Percentiles rank a stretch among this genome's conserved stretches.
Evolutionary conservation across 2,113 vertebrate genomes (phyloP).

Genomic region (Daubentonia madagascariensis): DNA sequence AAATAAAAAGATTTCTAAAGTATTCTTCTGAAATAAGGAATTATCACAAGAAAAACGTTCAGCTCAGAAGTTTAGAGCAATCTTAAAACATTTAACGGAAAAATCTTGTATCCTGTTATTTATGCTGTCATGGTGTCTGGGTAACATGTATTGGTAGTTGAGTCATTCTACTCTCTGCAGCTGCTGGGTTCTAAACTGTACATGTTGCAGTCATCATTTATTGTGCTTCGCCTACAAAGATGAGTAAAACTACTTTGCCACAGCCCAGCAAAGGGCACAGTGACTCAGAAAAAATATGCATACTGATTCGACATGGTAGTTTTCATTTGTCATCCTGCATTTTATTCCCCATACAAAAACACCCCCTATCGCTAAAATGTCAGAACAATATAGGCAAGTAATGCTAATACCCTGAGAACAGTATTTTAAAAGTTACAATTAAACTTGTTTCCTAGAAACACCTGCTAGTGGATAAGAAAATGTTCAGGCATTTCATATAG

Average conservation of each 20-base stretch:
- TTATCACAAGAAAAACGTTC: slow-evolving; percentile 46
- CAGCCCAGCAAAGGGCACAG: slow-evolving; percentile 68
- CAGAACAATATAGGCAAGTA: slow-evolving; percentile 72
- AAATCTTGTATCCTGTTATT: slow-evolving; percentile 58
- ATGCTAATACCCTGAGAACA: slow-evolving; percentile 49
- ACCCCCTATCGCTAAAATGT: slow-evolving; percentile 71
- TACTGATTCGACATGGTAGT: slow-evolving; percentile 62
- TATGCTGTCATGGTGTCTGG: slow-evolving; percentile 48
- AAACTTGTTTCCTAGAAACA: slow-evolving; percentile 33
- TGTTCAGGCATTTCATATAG: not conserved
- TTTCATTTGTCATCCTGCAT: slow-evolving; percentile 63
- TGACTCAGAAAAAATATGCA: slow-evolving; percentile 75
- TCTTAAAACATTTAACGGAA: slow-evolving; percentile 35
- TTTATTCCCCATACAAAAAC: slow-evolving; percentile 73
- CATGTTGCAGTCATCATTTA: slow-evolving; percentile 64
- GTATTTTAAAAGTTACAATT: slow-evolving; percentile 70
- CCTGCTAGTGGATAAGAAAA: slow-evolving; percentile 15
- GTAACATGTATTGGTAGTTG: slow-evolving; percentile 56
- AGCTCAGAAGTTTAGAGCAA: slow-evolving; percentile 24
- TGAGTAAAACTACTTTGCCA: slow-evolving; percentile 63
- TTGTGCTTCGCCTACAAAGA: slow-evolving; percentile 68
- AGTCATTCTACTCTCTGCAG: slow-evolving; percentile 67
- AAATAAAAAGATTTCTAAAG: not conserved
- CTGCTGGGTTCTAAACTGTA: slow-evolving; percentile 62
- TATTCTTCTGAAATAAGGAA: slow-evolving; percentile 40